Evolutionary conservation across 2,888 invertebrate genomes (phyloP), one percentile per base, ranked within the genome.

Genomic region (Lasioglossum pauxillum): DNA sequence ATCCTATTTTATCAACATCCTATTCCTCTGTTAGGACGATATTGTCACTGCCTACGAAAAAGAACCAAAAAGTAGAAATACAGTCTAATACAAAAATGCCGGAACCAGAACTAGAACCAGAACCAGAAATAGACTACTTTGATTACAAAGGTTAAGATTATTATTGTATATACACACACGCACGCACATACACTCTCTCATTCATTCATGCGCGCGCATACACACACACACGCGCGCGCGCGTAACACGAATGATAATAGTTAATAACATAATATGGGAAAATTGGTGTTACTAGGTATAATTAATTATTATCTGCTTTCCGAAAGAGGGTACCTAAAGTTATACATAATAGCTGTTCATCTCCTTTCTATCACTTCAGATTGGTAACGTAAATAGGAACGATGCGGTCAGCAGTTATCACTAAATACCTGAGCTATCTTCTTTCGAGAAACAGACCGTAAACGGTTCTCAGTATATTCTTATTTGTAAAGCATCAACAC

Each of bases 51-150:
- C 93, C 93, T 76, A 83, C 91, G 78, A 93, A 92, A 79, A 94
- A 92, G 82, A 93, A 80, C 89, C 91, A 93, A 84, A 93, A 92
- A 80, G 78, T 90, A 44, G 86, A 88, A n/a, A 84, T 87, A 78
- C 87, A 91, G 23, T 89, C 91, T n/a, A 80, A 79, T 60, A 80
- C 91, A 75, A 94, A 92, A 76, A 92, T 93, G 53, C 90, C 93
- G 57, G 94, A 64, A 19, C 67, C 57, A n/a, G 57, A 57, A 12
- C n/a, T 92, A 64, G 94, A 64, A 31, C 14, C 10, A 69, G 67
- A 94, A 82, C 93, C 93, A 46, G 94, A 93, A 88, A 95, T 95
- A 90, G 95, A 95, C 92, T 95, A 95, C 86, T 95, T 95, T 83
- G 93, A 95, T 89, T 95, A 90, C 83, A 87, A 87, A 67, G 91